These are phyloP conservation scores for Pyrgilauda ruficollis DNA, from an alignment of 2,113 vertebrate species.

Conservation along the genomic window DNA sequence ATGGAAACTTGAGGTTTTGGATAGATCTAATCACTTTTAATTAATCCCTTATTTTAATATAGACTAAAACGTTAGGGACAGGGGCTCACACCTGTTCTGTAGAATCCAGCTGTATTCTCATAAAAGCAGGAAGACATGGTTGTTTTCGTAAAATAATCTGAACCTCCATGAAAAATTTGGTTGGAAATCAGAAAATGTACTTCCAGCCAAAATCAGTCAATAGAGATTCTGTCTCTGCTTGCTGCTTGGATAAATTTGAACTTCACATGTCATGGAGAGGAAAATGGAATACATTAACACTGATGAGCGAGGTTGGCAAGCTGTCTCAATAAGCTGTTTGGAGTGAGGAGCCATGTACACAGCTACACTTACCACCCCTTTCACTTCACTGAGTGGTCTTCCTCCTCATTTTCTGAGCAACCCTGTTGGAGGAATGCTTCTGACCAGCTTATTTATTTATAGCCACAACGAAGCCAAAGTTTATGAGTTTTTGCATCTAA, in stretches of 20 bases:
- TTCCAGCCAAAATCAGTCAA: conserved; percentile 42
- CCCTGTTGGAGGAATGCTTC: not conserved
- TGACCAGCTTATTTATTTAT: not conserved
- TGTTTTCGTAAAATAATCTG: not conserved
- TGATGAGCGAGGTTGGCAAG: not conserved
- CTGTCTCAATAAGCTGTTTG: not conserved
- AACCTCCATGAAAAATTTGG: not conserved
- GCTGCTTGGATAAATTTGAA: conserved; percentile 9
- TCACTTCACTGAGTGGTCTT: not conserved
- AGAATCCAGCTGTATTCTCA: not conserved
- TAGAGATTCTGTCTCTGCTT: conserved; percentile 27
- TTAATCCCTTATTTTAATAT: not conserved
- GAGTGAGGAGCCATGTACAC: not conserved
- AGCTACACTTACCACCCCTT: not conserved
- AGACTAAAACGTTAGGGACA: not conserved
- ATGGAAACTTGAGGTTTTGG: conserved; percentile 34
- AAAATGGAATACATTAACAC: not conserved
- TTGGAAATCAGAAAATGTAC: conserved; percentile 18
- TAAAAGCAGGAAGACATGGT: not conserved
- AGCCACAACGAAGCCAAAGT: not conserved
- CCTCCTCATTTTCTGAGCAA: not conserved
- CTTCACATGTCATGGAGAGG: not conserved
- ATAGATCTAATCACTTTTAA: not conserved
- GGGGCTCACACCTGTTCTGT: not conserved
- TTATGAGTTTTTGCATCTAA: not conserved